These are phyloP conservation scores for Plodia interpunctella DNA, from an alignment of 1,140 invertebrate genomes.

Conservation along the genomic window DNA sequence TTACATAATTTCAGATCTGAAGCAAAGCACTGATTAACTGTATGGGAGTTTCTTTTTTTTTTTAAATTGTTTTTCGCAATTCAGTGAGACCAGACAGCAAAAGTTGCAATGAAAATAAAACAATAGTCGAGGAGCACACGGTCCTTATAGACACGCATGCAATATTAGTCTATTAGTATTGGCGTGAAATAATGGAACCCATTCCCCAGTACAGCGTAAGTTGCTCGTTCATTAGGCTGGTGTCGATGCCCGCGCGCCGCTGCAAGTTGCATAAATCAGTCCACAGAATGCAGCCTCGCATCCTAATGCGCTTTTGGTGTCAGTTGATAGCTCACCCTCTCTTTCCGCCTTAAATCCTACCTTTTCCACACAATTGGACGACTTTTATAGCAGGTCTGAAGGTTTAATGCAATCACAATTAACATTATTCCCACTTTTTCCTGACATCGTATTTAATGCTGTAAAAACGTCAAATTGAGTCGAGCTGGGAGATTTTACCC, in stretches of 20 bases:
- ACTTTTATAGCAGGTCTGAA: constrained; percentile 19
- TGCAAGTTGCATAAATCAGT: constrained; percentile 70
- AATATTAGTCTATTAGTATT: constrained; percentile 52
- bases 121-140: constrained; percentile 34
- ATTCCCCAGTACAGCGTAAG: constrained; percentile 64
- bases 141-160: constrained; percentile 31
- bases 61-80: too few relatives aligned
- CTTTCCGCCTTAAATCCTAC: constrained; percentile 22
- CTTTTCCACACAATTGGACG: constrained; percentile 19
- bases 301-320: constrained; percentile 75
- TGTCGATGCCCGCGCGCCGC: constrained; percentile 54
- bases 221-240: constrained; percentile 68
- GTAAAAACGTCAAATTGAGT: not conserved
- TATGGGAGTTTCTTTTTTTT: too few relatives aligned
- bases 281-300: constrained; percentile 58
- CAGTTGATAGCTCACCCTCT: constrained; percentile 57
- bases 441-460: not conserved
- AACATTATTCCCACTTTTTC: constrained; percentile 17
- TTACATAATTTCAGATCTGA: too few relatives aligned
- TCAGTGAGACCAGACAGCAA: too few relatives aligned
- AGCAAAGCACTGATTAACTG: too few relatives aligned
- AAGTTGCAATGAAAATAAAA: not conserved
- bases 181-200: constrained; percentile 70
- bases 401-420: constrained; percentile 13
- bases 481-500: too few relatives aligned